Percentiles rank a stretch among this genome's conserved stretches.
Evolutionary conservation across 2,113 vertebrate species (phyloP).

Genomic region (Etheostoma cragini): DNA sequence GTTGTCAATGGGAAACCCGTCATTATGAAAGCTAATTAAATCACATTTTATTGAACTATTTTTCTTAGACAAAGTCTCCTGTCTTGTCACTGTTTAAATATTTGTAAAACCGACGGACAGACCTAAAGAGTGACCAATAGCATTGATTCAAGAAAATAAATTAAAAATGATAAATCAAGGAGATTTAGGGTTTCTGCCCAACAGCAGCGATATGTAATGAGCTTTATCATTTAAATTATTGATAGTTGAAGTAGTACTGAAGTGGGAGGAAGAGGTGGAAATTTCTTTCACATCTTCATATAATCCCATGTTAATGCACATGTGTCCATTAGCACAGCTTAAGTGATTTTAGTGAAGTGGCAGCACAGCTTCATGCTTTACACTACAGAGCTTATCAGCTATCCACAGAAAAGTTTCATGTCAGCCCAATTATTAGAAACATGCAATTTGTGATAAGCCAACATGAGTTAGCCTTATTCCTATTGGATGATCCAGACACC

Average conservation of each 20-base stretch:
- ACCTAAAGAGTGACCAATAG: too few relatives aligned
- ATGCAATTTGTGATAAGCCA: conserved; percentile 34
- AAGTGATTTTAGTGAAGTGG: conserved; percentile 25
- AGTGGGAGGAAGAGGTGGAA: background rate
- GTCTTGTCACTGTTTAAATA: too few relatives aligned
- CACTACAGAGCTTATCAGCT: conserved; percentile 14
- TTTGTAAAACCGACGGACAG: too few relatives aligned
- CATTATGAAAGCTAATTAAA: too few relatives aligned
- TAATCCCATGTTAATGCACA: too few relatives aligned
- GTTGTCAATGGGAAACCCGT: background rate
- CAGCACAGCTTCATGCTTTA: conserved; percentile 15
- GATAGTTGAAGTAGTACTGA: background rate
- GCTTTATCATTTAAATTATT: background rate
- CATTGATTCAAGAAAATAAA: too few relatives aligned
- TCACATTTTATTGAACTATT: too few relatives aligned
- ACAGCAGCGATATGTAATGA: background rate
- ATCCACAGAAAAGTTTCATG: conserved; percentile 26
- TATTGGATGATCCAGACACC: background rate
- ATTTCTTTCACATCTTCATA: background rate
- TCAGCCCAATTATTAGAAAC: conserved; percentile 26
- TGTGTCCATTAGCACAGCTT: too few relatives aligned
- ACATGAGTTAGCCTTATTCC: conserved; percentile 1
- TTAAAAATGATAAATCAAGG: too few relatives aligned
- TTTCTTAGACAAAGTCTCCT: too few relatives aligned
- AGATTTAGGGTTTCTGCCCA: too few relatives aligned